Percentiles rank a stretch among this genome's conserved stretches.
Conservation (phyloP, 2,113 vertebrate species). For the Paradisaea rubra region DNA sequence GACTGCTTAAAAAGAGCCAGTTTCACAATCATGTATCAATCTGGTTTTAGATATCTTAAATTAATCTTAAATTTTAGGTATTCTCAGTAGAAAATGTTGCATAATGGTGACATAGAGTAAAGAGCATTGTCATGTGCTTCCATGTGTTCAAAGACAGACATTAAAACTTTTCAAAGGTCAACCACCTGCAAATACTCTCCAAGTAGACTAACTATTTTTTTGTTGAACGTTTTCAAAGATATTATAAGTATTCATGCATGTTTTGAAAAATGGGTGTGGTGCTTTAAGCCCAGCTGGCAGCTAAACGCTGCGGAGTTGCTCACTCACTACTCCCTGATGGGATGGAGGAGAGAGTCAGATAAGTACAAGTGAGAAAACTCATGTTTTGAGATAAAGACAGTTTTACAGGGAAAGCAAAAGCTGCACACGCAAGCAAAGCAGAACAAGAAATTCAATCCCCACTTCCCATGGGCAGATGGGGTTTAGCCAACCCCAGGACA, state of each 20-base stretch:
- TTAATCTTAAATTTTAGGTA: neutral
- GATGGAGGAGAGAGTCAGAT: neutral
- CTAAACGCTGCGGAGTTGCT: neutral
- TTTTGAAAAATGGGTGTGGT: neutral
- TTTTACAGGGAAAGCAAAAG: neutral
- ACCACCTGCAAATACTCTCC: neutral
- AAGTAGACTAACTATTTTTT: neutral
- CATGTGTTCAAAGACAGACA: neutral
- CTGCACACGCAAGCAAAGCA: neutral
- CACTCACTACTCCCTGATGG: accelerated
- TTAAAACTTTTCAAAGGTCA: neutral
- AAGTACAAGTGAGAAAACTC: neutral
- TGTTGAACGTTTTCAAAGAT: neutral
- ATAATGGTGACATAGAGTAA: neutral
- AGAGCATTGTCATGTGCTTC: neutral
- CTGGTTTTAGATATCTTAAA: neutral
- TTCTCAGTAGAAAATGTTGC: neutral
- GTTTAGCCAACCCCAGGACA: neutral
- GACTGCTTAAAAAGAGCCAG: neutral
- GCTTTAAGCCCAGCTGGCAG: neutral
- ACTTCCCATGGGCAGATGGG: neutral
- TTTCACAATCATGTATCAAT: neutral
- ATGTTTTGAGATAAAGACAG: neutral
- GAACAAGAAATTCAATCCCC: too few relatives aligned
- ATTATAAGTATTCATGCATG: neutral